Evolutionary conservation across 2,888 invertebrate species (phyloP), one percentile per base, ranked within the genome.

Genomic region (Sesia bembeciformis): DNA sequence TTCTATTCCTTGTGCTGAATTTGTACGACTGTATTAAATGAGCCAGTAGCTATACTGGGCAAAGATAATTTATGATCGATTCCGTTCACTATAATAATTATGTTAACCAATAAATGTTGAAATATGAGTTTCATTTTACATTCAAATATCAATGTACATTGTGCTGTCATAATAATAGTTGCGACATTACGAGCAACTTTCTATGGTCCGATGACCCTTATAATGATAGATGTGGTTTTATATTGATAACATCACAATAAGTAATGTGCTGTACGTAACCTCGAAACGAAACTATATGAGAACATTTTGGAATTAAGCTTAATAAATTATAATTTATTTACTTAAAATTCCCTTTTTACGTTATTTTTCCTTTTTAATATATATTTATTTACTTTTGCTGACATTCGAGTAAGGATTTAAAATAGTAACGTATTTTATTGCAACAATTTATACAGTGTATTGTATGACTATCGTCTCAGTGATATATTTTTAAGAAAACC

Each of bases 181-280:
- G 53, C 56, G 46, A 50, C 52, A 53, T 46, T 46, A n/a, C 23
- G 46, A 46, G 23, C 60, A 71, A 66, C 74, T 77, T 78, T 78
- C 74, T 74, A 82, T 66, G 72, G 70, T 76, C 69, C 68, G 76
- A 63, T 73, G 68, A 68, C 65, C 70, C 65, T 68, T 66, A 63
- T 78, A 75, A 81, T 74, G 63, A n/a, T n/a, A n/a, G 4, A 46
- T 46, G n/a, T 8, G 6, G n/a, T 8, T 46, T 46, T 46, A 23
- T 46, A 23, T 46, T 46, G 82, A 84, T 82, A 78, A 66, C 61
- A 80, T 79, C 76, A 68, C 46, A 23, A 8, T 23, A 6, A 46
- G 8, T 8, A 43, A 46, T 46, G 46, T 46, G 46, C n/a, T 46
- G 7, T n/a, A 43, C 23, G 23, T 23, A 23, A 23, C 23, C 23